Evolutionary conservation across 2,888 invertebrate genomes (phyloP).

Genomic region (Patella pellucida): DNA sequence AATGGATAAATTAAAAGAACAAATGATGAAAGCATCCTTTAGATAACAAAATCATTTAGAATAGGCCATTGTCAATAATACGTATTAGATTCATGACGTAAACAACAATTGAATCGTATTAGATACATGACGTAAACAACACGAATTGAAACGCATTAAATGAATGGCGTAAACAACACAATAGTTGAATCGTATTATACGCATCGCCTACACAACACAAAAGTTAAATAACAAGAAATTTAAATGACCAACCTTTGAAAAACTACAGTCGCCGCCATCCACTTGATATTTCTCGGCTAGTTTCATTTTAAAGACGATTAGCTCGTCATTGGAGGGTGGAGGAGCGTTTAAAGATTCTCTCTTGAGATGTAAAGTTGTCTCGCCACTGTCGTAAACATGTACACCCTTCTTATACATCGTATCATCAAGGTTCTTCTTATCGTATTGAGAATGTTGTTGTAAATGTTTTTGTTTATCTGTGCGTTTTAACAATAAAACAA

Average conservation of each 20-base stretch:
- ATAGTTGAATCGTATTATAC: too few relatives aligned
- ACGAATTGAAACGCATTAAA: too few relatives aligned
- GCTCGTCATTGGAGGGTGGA: background rate
- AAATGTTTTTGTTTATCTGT: background rate
- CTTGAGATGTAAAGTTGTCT: background rate
- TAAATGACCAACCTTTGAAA: conserved; percentile 1
- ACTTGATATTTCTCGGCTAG: conserved; percentile 1
- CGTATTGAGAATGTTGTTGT: background rate
- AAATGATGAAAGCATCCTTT: too few relatives aligned
- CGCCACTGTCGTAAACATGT: background rate
- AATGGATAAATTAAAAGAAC: too few relatives aligned
- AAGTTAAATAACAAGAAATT: too few relatives aligned
- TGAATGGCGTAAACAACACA: too few relatives aligned
- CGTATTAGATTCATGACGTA: too few relatives aligned
- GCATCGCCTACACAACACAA: too few relatives aligned
- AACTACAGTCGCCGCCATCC: conserved; percentile 1
- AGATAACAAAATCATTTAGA: too few relatives aligned
- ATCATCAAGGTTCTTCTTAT: background rate
- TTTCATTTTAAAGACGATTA: conserved; percentile 7
- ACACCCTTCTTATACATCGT: background rate
- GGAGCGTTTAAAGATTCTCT: background rate
- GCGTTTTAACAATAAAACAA: background rate
- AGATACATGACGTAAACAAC: too few relatives aligned
- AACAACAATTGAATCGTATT: too few relatives aligned
- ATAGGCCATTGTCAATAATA: too few relatives aligned